phyloP scores from a whole-genome alignment of 2,797 vertebrate species.

The Passerculus sandwichensis region DNA sequence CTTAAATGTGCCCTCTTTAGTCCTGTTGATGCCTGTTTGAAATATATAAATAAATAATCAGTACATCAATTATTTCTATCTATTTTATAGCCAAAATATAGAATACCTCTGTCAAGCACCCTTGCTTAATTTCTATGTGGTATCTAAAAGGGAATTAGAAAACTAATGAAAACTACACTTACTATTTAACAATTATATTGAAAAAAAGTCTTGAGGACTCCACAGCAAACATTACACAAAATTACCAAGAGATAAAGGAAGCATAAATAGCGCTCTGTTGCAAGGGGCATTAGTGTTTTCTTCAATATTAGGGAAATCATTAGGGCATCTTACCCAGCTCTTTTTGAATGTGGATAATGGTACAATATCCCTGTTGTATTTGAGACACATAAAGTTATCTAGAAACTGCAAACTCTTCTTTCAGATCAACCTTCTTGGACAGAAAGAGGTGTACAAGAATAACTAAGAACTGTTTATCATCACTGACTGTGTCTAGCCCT shows the following conservation, averaged over 20 bases:
- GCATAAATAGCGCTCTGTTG: not conserved
- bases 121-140: not conserved
- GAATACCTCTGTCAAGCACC: not conserved
- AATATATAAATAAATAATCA: constrained; percentile 7
- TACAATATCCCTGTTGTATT: not conserved
- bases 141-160: not conserved
- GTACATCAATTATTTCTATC: not conserved
- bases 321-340: not conserved
- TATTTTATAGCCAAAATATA: not conserved
- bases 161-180: not conserved
- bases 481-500: not conserved
- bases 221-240: not conserved
- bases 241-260: not conserved
- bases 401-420: not conserved
- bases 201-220: not conserved
- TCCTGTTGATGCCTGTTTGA: not conserved
- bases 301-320: not conserved
- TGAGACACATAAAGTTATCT: not conserved
- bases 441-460: not conserved
- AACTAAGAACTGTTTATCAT: not conserved
- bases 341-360: not conserved
- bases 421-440: not conserved
- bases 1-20: not conserved
- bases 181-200: not conserved
- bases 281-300: not conserved